Percentiles rank a stretch among this genome's conserved stretches.
Conservation (phyloP, 2,113 vertebrate genomes). For the Microcebus murinus region DNA sequence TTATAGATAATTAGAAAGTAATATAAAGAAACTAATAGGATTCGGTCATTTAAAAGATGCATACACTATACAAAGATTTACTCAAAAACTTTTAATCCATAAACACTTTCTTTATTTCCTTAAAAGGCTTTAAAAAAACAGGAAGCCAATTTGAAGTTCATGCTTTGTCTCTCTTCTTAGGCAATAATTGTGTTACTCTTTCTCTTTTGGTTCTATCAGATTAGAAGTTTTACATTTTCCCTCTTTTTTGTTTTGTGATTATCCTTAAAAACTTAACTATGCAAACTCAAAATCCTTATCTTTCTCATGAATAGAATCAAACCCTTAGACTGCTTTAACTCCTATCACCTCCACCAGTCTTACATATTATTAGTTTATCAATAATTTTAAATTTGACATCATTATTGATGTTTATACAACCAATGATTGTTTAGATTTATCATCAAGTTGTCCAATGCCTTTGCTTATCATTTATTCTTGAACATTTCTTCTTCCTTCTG, state of each 20-base stretch:
- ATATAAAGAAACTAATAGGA: slow-evolving; percentile 76
- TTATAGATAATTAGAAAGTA: slow-evolving; percentile 81
- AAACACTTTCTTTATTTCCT: slow-evolving; percentile 30
- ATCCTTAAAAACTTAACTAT: neutral
- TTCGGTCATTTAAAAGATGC: slow-evolving; percentile 73
- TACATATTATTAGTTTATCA: neutral
- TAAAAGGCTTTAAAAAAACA: neutral
- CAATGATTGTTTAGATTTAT: neutral
- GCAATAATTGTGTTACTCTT: neutral
- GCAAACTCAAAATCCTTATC: neutral
- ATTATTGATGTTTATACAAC: neutral
- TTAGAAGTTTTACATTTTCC: neutral
- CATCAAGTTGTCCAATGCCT: neutral
- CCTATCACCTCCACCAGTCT: neutral
- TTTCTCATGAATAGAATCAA: neutral
- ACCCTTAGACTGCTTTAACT: neutral
- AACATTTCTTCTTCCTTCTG: neutral
- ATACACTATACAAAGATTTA: slow-evolving; percentile 72
- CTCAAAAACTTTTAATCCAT: slow-evolving; percentile 59
- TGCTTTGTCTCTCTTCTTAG: neutral
- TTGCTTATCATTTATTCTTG: neutral
- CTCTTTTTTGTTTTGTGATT: neutral
- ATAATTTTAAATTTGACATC: neutral
- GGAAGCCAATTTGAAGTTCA: slow-evolving; percentile 14
- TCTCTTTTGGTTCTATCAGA: neutral